Base-by-base conservation (phyloP, 1,140 invertebrate species). In the Lysiphlebus fabarum region DNA sequence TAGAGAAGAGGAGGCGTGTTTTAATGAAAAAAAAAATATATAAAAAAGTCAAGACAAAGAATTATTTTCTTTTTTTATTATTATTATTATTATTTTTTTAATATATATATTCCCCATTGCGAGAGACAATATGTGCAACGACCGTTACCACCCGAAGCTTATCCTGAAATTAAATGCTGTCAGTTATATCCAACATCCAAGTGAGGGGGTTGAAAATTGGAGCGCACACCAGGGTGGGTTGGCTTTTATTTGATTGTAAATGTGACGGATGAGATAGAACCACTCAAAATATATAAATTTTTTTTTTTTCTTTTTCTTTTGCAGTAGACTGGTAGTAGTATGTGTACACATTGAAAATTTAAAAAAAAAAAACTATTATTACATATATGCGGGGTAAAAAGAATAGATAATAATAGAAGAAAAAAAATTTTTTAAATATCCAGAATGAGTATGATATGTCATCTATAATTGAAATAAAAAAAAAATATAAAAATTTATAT, bases 101-200 rank as follows among this genome's bases (percentile, higher is more conserved):
- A n/a, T n/a, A 6, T 33, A 33, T 34, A 49, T 49, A 10, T 43
- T 44, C 56, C 53, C 53, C 43, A 49, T 43, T 50, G 41, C 42
- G 44, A 34, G 49, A 49, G 49, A 58, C 58, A 62, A 58, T 50
- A 55, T 49, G 53, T 33, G 7, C 41, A 47, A 34, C 17, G 26
- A 26, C 41, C 14, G 33, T 49, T 57, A 45, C 58, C 41, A 40
- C 38, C 50, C 60, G 58, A 66, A 33, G 67, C 67, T 71, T 67
- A 72, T 72, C 68, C 63, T 59, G 65, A 70, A 74, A 74, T 74
- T 73, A 74, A 73, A 73, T 65, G 70, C 62, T 63, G 64, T 68
- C 66, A 67, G 68, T 72, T 70, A 69, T 69, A n/a, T n/a, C 64
- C 62, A 49, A 47, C 45, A 38, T 41, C 37, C 17, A 17, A 17